These are phyloP conservation scores for Xestia c-nigrum DNA, from an alignment of 2,888 invertebrate species.

Conservation along the genomic window DNA sequence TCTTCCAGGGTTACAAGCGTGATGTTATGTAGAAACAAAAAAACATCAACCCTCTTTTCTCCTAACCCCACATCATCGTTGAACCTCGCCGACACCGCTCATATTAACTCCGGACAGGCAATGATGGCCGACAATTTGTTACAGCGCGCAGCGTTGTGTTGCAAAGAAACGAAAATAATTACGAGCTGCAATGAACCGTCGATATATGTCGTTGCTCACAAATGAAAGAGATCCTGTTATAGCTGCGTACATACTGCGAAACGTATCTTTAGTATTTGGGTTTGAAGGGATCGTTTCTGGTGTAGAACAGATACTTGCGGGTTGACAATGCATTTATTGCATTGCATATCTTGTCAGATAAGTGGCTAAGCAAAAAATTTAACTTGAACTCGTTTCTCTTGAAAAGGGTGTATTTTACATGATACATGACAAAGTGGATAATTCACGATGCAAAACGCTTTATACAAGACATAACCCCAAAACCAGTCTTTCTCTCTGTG, in stretches of 20 bases:
- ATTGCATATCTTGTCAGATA: no score
- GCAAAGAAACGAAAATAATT: conserved; percentile 74
- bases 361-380: no score
- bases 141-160: conserved; percentile 72
- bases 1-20: no score
- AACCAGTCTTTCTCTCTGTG: no score
- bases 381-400: no score
- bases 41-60: conserved; percentile 8
- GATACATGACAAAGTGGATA: no score
- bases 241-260: conserved; percentile 6
- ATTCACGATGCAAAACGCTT: no score
- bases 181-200: conserved; percentile 71
- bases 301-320: no score
- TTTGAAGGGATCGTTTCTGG: not conserved
- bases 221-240: conserved; percentile 36
- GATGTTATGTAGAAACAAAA: not conserved
- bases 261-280: not conserved
- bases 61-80: conserved; percentile 50
- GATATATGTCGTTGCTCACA: conserved; percentile 73
- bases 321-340: no score
- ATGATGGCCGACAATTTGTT: conserved; percentile 79
- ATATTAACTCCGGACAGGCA: conserved; percentile 79
- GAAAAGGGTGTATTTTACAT: no score
- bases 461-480: no score
- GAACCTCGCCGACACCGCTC: conserved; percentile 69